phyloP scores from a whole-genome alignment of 2,888 invertebrate species.

The Rapana venosa region DNA sequence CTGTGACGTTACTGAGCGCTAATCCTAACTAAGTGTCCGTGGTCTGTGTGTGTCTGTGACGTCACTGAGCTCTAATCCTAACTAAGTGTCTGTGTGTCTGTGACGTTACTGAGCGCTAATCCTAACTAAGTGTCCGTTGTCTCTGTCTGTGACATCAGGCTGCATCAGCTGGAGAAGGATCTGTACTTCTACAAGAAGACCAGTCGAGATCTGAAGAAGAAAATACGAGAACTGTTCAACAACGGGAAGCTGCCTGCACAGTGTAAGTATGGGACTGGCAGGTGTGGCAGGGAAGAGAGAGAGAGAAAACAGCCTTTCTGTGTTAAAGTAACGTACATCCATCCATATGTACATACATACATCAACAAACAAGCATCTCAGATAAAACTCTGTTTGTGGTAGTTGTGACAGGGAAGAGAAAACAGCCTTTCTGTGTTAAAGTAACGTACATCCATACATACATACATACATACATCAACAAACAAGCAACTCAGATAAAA shows the following conservation, averaged over 20 bases:
- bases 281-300: neutral
- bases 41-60: too few species aligned
- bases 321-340: neutral
- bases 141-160: conserved; percentile 54
- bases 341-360: neutral
- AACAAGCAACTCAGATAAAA: too few species aligned
- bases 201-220: conserved; percentile 75
- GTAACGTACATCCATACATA: neutral
- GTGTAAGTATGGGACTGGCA: conserved; percentile 50
- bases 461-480: too few species aligned
- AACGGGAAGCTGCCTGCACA: conserved; percentile 63
- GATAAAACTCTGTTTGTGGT: too few species aligned
- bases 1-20: too few species aligned
- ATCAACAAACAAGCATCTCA: neutral
- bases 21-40: too few species aligned
- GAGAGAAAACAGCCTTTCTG: too few species aligned
- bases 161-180: conserved; percentile 75
- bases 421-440: too few species aligned
- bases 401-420: too few species aligned
- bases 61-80: too few species aligned
- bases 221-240: conserved; percentile 67
- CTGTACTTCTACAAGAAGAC: conserved; percentile 78
- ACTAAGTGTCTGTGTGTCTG: neutral
- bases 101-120: neutral
- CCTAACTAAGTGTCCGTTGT: neutral